These are phyloP conservation scores for Erannis defoliaria DNA, from an alignment of 2,888 invertebrate genomes.

Conservation along the genomic window DNA sequence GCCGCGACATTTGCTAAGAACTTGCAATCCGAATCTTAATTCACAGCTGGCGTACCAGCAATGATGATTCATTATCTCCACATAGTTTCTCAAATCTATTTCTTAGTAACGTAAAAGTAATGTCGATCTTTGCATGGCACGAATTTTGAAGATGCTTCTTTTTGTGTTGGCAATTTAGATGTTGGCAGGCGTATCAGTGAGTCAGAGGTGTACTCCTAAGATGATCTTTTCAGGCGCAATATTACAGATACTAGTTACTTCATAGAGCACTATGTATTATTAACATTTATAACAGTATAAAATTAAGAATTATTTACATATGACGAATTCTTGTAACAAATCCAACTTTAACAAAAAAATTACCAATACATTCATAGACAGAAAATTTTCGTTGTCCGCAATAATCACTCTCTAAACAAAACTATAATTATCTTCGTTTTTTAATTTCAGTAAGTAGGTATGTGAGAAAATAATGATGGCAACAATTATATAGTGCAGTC, in stretches of 20 bases:
- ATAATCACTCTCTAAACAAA: no score
- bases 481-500: no score
- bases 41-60: slow-evolving; percentile 70
- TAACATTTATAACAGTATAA: no score
- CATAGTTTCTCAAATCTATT: slow-evolving; percentile 50
- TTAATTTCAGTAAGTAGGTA: no score
- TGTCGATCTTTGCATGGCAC: slow-evolving; percentile 63
- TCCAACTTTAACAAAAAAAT: no score
- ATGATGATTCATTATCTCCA: slow-evolving; percentile 73
- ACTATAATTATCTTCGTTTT: no score
- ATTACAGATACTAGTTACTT: slow-evolving; percentile 26
- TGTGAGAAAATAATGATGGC: no score
- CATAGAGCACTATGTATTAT: background rate
- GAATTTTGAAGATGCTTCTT: slow-evolving; percentile 56
- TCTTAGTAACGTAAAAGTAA: slow-evolving; percentile 52
- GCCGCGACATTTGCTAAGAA: slow-evolving; percentile 65
- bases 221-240: slow-evolving; percentile 58
- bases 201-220: slow-evolving; percentile 73
- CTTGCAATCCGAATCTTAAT: slow-evolving; percentile 73
- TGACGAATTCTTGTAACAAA: no score
- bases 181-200: slow-evolving; percentile 77
- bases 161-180: slow-evolving; percentile 57
- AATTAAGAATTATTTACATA: no score
- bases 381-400: no score
- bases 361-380: background rate